phyloP scores from a whole-genome alignment of 2,888 invertebrate genomes.

The Orchestes rusci region DNA sequence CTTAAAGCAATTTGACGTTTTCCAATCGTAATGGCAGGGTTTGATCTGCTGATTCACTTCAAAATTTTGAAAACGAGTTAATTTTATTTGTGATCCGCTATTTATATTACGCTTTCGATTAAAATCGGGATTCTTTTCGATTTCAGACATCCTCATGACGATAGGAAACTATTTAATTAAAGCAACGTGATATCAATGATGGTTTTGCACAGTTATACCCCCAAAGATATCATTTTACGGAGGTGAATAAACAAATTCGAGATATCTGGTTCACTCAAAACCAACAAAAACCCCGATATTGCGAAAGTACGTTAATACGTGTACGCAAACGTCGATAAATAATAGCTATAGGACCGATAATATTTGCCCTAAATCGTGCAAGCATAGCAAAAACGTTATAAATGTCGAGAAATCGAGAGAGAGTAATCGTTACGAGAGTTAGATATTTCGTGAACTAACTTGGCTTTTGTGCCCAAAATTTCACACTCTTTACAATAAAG shows the following conservation, averaged over 20 bases:
- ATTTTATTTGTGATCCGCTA: background rate
- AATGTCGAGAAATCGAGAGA: background rate
- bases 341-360: too few relatives aligned
- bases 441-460: background rate
- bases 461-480: background rate
- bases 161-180: background rate
- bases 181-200: background rate
- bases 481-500: background rate
- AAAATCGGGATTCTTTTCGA: background rate
- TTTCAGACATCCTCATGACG: background rate
- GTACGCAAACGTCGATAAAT: background rate
- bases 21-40: background rate
- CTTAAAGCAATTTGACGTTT: background rate
- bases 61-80: background rate
- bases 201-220: background rate
- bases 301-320: background rate
- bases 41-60: background rate
- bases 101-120: background rate
- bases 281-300: background rate
- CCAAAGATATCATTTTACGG: background rate
- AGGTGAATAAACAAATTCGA: background rate
- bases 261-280: background rate
- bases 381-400: background rate
- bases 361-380: background rate
- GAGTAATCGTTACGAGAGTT: background rate